Conservation (phyloP, 2,113 vertebrate species). For the Nibea albiflora region DNA sequence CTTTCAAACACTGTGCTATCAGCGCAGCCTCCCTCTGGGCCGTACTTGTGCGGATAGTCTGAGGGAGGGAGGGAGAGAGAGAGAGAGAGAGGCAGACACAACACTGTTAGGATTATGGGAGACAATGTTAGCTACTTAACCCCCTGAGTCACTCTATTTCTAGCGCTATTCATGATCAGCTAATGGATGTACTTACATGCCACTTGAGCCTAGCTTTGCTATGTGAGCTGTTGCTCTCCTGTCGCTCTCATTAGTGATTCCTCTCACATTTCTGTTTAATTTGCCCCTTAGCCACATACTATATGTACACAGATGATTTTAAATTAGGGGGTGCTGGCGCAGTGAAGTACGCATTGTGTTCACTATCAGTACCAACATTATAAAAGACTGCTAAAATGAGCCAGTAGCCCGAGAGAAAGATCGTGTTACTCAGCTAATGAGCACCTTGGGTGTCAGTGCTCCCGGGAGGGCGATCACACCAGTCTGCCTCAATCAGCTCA, state of each 20-base stretch:
- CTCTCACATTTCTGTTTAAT: conserved; percentile 61
- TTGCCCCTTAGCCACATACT: conserved; percentile 56
- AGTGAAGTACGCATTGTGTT: conserved; percentile 50
- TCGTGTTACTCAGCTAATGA: conserved; percentile 71
- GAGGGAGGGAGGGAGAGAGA: conserved; percentile 41
- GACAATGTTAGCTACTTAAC: conserved; percentile 78
- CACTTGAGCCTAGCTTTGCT: conserved; percentile 68
- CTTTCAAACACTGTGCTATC: conserved; percentile 95
- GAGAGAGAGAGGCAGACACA: conserved; percentile 69
- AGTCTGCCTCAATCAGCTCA: conserved; percentile 51
- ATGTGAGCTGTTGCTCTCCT: conserved; percentile 53
- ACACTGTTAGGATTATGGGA: conserved; percentile 74
- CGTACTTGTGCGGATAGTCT: conserved; percentile 98
- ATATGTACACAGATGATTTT: conserved; percentile 66
- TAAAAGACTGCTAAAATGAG: conserved; percentile 61
- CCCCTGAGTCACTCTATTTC: conserved; percentile 76
- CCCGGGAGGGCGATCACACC: conserved; percentile 53
- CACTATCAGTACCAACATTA: conserved; percentile 47
- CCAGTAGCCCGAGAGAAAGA: conserved; percentile 61
- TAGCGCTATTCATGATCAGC: conserved; percentile 72
- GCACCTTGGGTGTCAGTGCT: conserved; percentile 55
- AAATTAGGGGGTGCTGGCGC: conserved; percentile 51
- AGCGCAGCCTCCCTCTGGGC: conserved; percentile 95
- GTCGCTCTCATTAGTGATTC: conserved; percentile 64
- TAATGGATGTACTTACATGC: conserved; percentile 72